phyloP scores from a whole-genome alignment of 2,113 vertebrate species.

The Gnathonemus longibarbis region DNA sequence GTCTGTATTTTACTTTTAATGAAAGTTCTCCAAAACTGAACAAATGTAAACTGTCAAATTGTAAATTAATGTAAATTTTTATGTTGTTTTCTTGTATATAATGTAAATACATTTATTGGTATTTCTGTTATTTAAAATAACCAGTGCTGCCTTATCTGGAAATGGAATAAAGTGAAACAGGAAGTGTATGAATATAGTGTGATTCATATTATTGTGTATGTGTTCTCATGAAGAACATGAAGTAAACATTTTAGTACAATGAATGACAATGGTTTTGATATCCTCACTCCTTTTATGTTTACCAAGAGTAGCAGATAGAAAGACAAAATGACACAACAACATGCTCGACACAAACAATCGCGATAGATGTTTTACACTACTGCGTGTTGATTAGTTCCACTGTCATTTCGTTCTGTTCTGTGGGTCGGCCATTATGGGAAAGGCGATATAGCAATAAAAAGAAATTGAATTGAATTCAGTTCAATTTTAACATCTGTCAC shows the following conservation, averaged over 20 bases:
- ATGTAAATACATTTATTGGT: constrained; percentile 22
- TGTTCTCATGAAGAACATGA: constrained; percentile 15
- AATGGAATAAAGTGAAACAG: constrained; percentile 26
- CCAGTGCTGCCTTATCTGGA: constrained; percentile 53
- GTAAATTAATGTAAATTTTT: too few relatives aligned
- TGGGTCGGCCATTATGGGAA: not conserved
- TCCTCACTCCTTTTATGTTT: not conserved
- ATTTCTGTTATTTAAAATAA: constrained; percentile 17
- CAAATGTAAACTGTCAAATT: constrained; percentile 1
- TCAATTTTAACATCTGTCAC: not conserved
- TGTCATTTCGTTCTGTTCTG: not conserved
- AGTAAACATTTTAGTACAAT: constrained; percentile 32
- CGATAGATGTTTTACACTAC: not conserved
- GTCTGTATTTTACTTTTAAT: not conserved
- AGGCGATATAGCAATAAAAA: not conserved
- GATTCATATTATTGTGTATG: constrained; percentile 37
- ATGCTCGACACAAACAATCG: not conserved
- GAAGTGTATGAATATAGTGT: constrained; percentile 35
- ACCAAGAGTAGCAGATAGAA: not conserved
- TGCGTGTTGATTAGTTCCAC: not conserved
- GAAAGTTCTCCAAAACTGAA: not conserved
- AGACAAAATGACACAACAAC: not conserved
- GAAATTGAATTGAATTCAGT: not conserved
- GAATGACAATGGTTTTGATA: not conserved
- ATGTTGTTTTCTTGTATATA: not conserved